Conservation (phyloP, 2,888 invertebrate genomes). For the Syrphus vitripennis region DNA sequence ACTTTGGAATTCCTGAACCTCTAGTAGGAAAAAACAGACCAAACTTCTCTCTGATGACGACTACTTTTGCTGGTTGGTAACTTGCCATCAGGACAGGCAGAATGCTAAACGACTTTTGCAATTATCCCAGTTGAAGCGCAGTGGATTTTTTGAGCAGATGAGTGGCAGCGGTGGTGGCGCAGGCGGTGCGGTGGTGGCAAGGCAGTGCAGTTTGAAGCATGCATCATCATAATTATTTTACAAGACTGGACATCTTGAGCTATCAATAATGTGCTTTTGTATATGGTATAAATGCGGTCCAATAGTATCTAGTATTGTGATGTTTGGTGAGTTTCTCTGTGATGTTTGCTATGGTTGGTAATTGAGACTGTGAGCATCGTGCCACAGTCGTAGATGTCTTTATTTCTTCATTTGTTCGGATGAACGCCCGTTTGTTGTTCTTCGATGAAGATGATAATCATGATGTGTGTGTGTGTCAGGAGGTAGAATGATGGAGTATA, state of each 20-base stretch:
- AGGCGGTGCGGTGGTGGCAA: neutral
- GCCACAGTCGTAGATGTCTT: conserved; percentile 65
- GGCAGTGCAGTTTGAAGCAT: conserved; percentile 50
- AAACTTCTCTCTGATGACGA: conserved; percentile 34
- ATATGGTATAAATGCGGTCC: conserved; percentile 17
- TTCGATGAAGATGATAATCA: conserved; percentile 40
- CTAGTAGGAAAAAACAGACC: conserved; percentile 32
- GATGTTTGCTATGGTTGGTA: conserved; percentile 58
- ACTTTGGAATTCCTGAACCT: conserved; percentile 62
- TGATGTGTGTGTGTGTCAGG: conserved; percentile 28
- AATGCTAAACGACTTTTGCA: conserved; percentile 71
- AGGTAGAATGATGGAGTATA: conserved; percentile 57
- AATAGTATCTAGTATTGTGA: conserved; percentile 62
- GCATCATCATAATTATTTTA: conserved; percentile 72
- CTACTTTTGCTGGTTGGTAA: neutral
- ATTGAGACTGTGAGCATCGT: conserved; percentile 69
- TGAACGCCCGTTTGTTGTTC: neutral
- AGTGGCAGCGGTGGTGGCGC: neutral
- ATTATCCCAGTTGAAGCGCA: conserved; percentile 64
- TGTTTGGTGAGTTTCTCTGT: conserved; percentile 58
- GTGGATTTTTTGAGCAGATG: neutral
- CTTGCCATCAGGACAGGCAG: conserved; percentile 37
- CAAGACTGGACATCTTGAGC: conserved; percentile 71
- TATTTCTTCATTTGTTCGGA: conserved; percentile 13
- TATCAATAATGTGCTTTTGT: conserved; percentile 68